Evolutionary conservation across 1,140 invertebrate genomes (phyloP), one percentile per base, ranked within the genome.

Genomic region (Ostrea edulis): DNA sequence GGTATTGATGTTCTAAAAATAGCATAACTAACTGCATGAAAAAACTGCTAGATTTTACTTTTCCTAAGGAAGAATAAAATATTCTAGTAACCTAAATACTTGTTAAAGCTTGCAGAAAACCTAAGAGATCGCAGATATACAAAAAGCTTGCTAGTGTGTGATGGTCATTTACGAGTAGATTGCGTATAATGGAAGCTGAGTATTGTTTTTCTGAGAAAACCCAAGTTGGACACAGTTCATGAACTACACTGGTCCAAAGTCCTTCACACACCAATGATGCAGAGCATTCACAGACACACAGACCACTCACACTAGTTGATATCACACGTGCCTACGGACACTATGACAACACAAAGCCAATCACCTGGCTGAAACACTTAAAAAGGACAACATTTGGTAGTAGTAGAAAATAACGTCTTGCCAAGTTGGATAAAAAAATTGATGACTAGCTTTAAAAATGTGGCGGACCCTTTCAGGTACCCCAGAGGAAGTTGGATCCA

Each of bases 361-460:
- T 77, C 68, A 77, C 8, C 68, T 77, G 68, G 68, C 68, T 77
- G 68, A 77, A 77, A 77, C 68, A 77, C 25, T 25, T 77, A 77
- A 77, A 77, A 77, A 77, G 7, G 68, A 77, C 68, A 77, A 77
- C 68, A 77, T 77, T 14, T 77, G 68, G 68, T 77, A 77, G 68
- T 35, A 77, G 68, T 77, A 77, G 68, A 77, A 77, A 77, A 77
- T 35, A 77, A 77, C 14, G 68, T 77, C 68, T 77, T 77, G 68
- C 68, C 68, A 77, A 77, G 68, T 77, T 77, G 68, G 68, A 77
- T 77, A 77, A 77, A 77, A n/a, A 77, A 77, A 35, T 77, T 77
- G 68, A 77, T 77, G 68, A 77, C 68, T 77, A 77, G 68, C 29
- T 77, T 29, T 22, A 77, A 77, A 77, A 77, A 77, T 77, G 68